Conservation (phyloP, 2,797 vertebrate species). For the Valencia hispanica region DNA sequence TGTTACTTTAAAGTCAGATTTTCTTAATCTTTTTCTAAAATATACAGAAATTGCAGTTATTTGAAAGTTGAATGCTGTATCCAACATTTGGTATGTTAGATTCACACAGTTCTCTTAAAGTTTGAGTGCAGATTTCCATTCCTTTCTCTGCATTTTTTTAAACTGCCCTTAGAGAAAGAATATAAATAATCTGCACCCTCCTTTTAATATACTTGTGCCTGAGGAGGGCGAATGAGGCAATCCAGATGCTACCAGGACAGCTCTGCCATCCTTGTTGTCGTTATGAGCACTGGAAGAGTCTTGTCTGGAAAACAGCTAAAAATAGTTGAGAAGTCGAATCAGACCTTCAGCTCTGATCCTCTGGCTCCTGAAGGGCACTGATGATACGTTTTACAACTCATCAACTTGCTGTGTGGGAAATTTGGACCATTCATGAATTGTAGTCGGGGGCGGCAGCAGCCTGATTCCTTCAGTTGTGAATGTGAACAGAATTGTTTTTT, state of each 20-base stretch:
- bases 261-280: slow-evolving; percentile 15
- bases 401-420: no score
- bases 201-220: slow-evolving; percentile 32
- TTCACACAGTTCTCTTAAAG: neutral
- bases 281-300: neutral
- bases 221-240: slow-evolving; percentile 33
- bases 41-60: neutral
- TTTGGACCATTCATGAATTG: no score
- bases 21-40: neutral
- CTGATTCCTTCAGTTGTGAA: no score
- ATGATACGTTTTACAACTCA: no score
- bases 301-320: slow-evolving; percentile 5
- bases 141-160: slow-evolving; percentile 33
- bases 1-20: neutral
- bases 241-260: slow-evolving; percentile 70
- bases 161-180: slow-evolving; percentile 38
- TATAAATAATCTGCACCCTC: slow-evolving; percentile 74
- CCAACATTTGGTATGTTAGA: neutral
- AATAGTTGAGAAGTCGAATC: slow-evolving; percentile 26
- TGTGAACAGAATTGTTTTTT: no score
- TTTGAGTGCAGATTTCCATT: slow-evolving; percentile 48
- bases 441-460: no score
- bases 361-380: slow-evolving; percentile 14
- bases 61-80: no score
- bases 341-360: slow-evolving; percentile 9